These are phyloP conservation scores for Drosophila auraria DNA, from an alignment of 1,140 invertebrate species.

Conservation along the genomic window DNA sequence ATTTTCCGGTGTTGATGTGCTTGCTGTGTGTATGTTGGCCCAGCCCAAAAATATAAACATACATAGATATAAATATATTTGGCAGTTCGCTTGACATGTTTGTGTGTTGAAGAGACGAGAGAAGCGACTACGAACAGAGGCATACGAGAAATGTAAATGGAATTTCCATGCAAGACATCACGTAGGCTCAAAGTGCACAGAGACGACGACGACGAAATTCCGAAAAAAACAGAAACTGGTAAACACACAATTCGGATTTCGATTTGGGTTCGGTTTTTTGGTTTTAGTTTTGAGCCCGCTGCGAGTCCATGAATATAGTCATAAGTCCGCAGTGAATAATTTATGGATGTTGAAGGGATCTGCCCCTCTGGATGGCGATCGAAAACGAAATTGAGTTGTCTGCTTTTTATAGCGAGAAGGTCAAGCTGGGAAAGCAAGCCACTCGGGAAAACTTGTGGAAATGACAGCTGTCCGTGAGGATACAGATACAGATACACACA, in stretches of 20 bases:
- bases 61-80: conserved; percentile 13
- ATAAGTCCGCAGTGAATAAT: conserved; percentile 15
- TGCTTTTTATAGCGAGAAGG: neutral
- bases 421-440: conserved; percentile 17
- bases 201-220: conserved; percentile 31
- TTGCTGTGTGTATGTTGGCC: neutral
- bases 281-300: conserved; percentile 17
- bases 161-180: conserved; percentile 70
- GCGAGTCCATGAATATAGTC: conserved; percentile 32
- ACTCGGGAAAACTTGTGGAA: conserved; percentile 20
- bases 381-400: neutral
- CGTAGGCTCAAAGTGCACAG: conserved; percentile 60
- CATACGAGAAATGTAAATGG: conserved; percentile 57
- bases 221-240: conserved; percentile 18
- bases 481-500: conserved; percentile 13
- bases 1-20: conserved; percentile 30
- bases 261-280: conserved; percentile 4
- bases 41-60: conserved; percentile 8
- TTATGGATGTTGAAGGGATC: neutral
- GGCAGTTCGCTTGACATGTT: conserved; percentile 16
- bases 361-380: conserved; percentile 8
- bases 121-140: neutral
- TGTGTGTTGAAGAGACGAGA: conserved; percentile 7
- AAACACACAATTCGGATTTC: conserved; percentile 33
- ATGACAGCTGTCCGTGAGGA: conserved; percentile 35